A percentile compares a stretch with the other conserved stretches of the same genome.
phyloP scores from a whole-genome alignment of 2,797 vertebrate genomes.

The Caiman crocodilus region DNA sequence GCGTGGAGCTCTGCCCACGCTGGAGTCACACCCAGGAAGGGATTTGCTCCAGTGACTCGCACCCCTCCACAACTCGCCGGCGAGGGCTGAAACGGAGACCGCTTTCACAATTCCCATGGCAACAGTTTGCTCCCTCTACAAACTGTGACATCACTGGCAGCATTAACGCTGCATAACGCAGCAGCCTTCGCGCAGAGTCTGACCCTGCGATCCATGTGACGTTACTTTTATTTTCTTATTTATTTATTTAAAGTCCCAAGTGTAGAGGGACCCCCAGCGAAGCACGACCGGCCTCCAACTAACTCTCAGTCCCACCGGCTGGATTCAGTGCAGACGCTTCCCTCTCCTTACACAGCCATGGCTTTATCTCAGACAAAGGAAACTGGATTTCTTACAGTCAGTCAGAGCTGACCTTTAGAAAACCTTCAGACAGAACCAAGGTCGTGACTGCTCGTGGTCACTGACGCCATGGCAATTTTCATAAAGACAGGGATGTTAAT shows the following conservation, averaged over 20 bases:
- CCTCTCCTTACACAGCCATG: not conserved
- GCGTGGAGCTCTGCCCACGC: not conserved
- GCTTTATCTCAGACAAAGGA: slow-evolving; percentile 18
- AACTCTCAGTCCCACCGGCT: not conserved
- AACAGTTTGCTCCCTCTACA: slow-evolving; percentile 51
- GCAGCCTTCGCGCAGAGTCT: not conserved
- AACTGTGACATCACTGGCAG: not conserved
- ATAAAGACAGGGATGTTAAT: slow-evolving; percentile 48
- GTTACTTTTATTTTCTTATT: not conserved
- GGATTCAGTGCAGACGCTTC: not conserved
- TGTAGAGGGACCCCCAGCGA: not conserved
- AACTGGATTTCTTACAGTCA: slow-evolving; percentile 57
- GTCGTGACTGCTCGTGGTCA: slow-evolving; percentile 49
- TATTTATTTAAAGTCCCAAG: too few species aligned
- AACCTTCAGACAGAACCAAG: slow-evolving; percentile 55
- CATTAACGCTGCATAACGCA: not conserved
- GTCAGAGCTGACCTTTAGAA: slow-evolving; percentile 57
- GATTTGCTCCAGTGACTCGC: not conserved
- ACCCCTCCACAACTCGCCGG: not conserved
- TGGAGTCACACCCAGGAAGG: not conserved
- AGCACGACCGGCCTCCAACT: not conserved
- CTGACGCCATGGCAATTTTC: slow-evolving; percentile 43
- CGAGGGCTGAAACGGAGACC: not conserved
- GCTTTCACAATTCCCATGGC: slow-evolving; percentile 68
- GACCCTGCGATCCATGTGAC: not conserved